These are phyloP conservation scores for Chionomys nivalis DNA, from an alignment of 2,113 vertebrate genomes.

Conservation along the genomic window DNA sequence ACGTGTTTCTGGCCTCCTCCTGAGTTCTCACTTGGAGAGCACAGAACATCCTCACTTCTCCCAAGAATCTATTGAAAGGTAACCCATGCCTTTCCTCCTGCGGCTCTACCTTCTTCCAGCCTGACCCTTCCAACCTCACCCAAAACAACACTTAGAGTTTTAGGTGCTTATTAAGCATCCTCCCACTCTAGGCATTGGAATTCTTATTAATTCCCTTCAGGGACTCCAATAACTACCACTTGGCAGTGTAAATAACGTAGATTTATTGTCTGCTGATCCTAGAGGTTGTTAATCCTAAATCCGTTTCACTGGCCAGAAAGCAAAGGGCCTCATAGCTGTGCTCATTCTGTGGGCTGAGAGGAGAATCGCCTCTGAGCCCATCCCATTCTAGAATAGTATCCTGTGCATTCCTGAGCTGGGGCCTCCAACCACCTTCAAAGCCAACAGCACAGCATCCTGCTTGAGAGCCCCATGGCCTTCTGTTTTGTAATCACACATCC, in stretches of 20 bases:
- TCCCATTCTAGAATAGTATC: neutral
- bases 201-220: neutral
- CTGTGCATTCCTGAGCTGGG: neutral
- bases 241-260: neutral
- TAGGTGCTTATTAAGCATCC: neutral
- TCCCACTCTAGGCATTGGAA: neutral
- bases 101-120: neutral
- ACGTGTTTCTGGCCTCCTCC: neutral
- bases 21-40: neutral
- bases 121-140: neutral
- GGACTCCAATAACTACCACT: neutral
- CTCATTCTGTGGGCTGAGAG: neutral
- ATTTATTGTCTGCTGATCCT: neutral
- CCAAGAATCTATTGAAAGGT: neutral
- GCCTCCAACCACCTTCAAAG: neutral
- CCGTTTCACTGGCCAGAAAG: neutral
- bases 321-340: neutral
- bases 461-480: neutral
- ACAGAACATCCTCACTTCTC: neutral
- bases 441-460: neutral
- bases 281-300: neutral
- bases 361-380: neutral
- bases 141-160: neutral
- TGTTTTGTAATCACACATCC: neutral
- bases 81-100: neutral